Evolutionary conservation across 2,797 vertebrate genomes (phyloP), one percentile per base, ranked within the genome.

Genomic region (Poeciliopsis paucimaculata): DNA sequence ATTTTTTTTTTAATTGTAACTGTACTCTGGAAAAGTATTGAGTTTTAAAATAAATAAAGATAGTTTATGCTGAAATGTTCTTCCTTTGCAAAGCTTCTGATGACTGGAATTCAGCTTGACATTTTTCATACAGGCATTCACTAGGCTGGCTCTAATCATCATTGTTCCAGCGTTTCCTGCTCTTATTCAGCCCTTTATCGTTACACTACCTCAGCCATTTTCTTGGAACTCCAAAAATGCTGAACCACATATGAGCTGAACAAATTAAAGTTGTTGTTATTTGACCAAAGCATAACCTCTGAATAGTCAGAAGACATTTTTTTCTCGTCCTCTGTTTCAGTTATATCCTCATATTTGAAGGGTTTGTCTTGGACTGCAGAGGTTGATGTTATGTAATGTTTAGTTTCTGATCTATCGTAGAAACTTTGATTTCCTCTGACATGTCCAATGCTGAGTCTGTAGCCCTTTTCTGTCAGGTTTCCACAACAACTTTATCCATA

Each of bases 341-440:
- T 70, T 43, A 70, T 43, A n/a, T 15, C 66, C 66, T 70, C 66
- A n/a, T 45, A 70, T 70, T 70, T 70, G 12, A 43, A 45, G 20
- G 41, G 12, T 45, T 71, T 71, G 36, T 15, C 41, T 31, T 70
- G 12, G 41, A 70, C 39, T 70, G 20, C 39, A 43, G 66, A 26
- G 39, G 66, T 26, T 26, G 66, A 70, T n/a, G 39, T 70, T 70
- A 43, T 43, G 23, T 23, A 43, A 70, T 70, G 39, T 70, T 70
- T 70, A 43, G 41, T n/a, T n/a, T 71, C 39, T 15, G 68, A 68
- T 68, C 64, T 41, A 26, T 45, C 41, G 0, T 41, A 45, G 41
- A 45, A 45, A 45, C 41, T n/a, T 71, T n/a, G 26, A 45, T 71
- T 43, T 43, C 41, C n/a, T 71, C 68, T n/a, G 68, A 71, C 41